A percentile compares a stretch with the other conserved stretches of the same genome.
phyloP scores from a whole-genome alignment of 2,113 vertebrate genomes.

The Aspidoscelis tigris region DNA sequence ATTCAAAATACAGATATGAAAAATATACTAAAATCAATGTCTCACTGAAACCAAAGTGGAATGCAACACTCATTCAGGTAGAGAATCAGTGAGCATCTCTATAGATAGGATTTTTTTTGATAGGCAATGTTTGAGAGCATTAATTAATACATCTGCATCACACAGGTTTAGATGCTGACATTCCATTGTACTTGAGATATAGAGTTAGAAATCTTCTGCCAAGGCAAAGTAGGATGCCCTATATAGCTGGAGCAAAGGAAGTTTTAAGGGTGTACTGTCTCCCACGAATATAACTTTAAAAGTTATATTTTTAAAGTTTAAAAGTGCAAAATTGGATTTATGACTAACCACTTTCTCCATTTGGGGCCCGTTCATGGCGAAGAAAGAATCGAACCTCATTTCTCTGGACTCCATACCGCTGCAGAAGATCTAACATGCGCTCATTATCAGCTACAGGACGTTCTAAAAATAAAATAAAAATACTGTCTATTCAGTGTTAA shows the following conservation, averaged over 20 bases:
- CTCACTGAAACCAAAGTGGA: not conserved
- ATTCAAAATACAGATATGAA: no score
- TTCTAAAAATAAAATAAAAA: conserved; percentile 75
- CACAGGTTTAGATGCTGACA: not conserved
- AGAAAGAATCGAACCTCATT: conserved; percentile 93
- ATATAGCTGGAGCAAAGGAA: not conserved
- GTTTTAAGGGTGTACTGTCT: not conserved
- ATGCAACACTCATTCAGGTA: not conserved
- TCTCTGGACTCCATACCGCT: conserved; percentile 87
- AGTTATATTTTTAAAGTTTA: not conserved
- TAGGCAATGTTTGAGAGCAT: not conserved
- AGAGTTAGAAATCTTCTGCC: not conserved
- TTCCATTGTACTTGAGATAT: not conserved
- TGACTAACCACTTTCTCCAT: conserved; percentile 82
- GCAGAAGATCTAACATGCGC: conserved; percentile 91
- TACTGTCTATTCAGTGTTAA: not conserved
- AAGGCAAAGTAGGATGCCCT: not conserved
- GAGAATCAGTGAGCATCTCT: not conserved
- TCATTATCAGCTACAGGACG: conserved; percentile 88
- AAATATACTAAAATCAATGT: not conserved
- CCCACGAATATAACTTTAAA: not conserved
- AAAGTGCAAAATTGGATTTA: not conserved
- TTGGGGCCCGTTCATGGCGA: conserved; percentile 85
- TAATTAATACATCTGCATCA: not conserved
- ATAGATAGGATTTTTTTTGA: not conserved